Evolutionary conservation across 2,888 invertebrate genomes (phyloP), one percentile per base, ranked within the genome.

Genomic region (Lutraria lutraria): DNA sequence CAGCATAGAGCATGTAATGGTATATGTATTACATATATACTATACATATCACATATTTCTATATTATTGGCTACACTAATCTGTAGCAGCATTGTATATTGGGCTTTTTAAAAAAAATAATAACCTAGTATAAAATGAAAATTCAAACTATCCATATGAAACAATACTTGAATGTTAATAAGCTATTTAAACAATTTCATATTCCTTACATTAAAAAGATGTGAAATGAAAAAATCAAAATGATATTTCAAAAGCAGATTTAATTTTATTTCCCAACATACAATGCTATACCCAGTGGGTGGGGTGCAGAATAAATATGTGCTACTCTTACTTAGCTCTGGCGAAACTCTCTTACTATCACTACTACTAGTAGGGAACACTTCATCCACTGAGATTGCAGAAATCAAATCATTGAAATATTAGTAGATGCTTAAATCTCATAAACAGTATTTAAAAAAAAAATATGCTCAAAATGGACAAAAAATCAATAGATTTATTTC

Each of bases 281-380:
- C 76, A 76, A 76, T 76, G 34, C 34, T 68, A 76, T 15, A 76
- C 34, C 31, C 34, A 63, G 83, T 63, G 31, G 56, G 88, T 85
- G 82, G 81, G 85, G 25, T 34, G 29, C 19, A 13, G 54, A 63
- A 43, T 56, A 29, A 31, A 83, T 83, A 54, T 63, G 85, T 80
- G 80, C 79, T 72, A 85, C 54, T 60, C 91, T 91, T 91, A 91
- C 89, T 83, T 53, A 86, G 83, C 76, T 91, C 90, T 76, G 89
- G 87, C 6, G 83, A 79, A 29, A 21, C 88, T 72, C 87, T 72
- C 19, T 88, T 88, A 86, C 90, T 92, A 72, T 87, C 90, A 29
- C 83, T 86, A 91, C 89, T 90, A 68, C 89, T 81, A 83, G 92
- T 81, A 53, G 89, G 89, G 4, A 83, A 85, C 52, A 84, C 85